Conservation (phyloP, 1,140 invertebrate species). For the Globodera ellingtonae region DNA sequence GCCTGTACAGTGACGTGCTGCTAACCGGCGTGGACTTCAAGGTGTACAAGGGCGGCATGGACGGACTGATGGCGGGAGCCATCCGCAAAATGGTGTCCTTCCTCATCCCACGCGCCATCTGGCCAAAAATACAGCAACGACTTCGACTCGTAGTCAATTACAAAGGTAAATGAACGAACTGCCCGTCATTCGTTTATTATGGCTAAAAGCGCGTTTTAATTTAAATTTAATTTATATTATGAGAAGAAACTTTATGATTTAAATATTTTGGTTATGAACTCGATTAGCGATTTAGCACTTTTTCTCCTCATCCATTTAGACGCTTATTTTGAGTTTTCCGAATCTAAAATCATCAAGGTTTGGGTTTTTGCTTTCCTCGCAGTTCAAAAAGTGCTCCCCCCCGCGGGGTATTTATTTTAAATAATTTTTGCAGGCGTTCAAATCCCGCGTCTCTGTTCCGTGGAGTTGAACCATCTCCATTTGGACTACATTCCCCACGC, state of each 20-base stretch:
- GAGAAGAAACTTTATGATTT: no score
- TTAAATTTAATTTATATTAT: no score
- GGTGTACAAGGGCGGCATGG: constrained; percentile 49
- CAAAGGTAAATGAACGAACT: constrained; percentile 36
- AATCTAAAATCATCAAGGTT: no score
- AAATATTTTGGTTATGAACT: no score
- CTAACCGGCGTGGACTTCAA: constrained; percentile 55
- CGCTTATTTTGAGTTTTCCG: no score
- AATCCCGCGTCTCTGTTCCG: constrained; percentile 50
- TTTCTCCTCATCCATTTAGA: no score
- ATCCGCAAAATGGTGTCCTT: constrained; percentile 47
- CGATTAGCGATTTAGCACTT: no score
- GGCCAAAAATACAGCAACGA: constrained; percentile 56
- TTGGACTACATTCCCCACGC: constrained; percentile 50
- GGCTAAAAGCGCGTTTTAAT: no score
- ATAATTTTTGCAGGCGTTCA: constrained; percentile 40
- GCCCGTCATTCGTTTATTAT: background rate
- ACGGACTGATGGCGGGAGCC: constrained; percentile 42
- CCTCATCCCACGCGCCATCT: constrained; percentile 51
- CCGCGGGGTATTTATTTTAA: no score
- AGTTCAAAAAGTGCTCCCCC: no score
- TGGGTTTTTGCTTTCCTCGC: no score
- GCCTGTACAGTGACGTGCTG: constrained; percentile 51
- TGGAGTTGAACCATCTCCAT: constrained; percentile 49
- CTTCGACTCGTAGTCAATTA: constrained; percentile 53